Base-by-base conservation (phyloP, 1,140 invertebrate genomes). In the Drosophila bifasciata region DNA sequence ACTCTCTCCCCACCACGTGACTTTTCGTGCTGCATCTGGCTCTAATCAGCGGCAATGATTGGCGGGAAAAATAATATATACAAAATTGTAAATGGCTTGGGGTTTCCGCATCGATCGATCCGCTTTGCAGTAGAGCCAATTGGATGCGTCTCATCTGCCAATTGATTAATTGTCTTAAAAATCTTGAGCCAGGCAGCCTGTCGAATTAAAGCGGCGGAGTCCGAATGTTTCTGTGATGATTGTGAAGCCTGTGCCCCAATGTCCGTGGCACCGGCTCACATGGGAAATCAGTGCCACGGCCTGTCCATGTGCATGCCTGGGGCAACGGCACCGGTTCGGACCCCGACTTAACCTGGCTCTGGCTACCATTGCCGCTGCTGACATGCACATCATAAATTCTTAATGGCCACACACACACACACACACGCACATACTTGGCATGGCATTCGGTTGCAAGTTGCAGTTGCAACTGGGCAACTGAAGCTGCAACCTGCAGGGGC, bases 301-400 rank as follows among this genome's bases (percentile, higher is more conserved):
- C 39, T 53, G 53, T 46, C 49, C 69, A n/a, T 39, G 58, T 50
- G 52, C 43, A 52, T 32, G 56, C 28, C 36, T 19, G 19, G 19
- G 28, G 61, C 32, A 11, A 15, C 11, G 39, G 40, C 36, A 43
- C 9, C 23, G 23, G 23, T 6, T 1, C 23, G 5, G 9, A 9
- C 32, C 8, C 11, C 11, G 32, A 4, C 11, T 36, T 4, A 36
- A 36, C 11, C 32, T 13, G 32, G 11, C 32, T 11, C 32, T 43
- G 28, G 56, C 36, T 55, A 45, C 49, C 50, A 44, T 55, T 77
- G 16, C 43, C 56, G 44, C 63, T 53, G 76, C 60, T 73, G 81
- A 62, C 57, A 67, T 73, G 68, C 48, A 60, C 76, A 86, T 77
- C 73, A 86, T 86, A 81, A 86, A 86, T 86, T 72, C 62, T 88